Base-by-base conservation (phyloP, 2,797 vertebrate species). In the Falco peregrinus region DNA sequence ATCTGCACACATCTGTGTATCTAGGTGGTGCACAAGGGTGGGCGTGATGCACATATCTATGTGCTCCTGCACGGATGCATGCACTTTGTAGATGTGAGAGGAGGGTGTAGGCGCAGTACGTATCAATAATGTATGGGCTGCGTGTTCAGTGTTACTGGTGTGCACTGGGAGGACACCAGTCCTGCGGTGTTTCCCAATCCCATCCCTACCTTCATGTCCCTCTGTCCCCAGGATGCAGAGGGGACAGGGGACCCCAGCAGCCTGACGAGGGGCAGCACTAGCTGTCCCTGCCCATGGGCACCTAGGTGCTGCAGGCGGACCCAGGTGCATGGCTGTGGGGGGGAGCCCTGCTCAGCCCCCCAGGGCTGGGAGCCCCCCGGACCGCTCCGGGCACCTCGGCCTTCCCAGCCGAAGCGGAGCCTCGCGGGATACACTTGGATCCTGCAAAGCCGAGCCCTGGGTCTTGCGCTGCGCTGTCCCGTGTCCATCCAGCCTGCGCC, bases 61-160 rank as follows among this genome's bases (percentile, higher is more conserved):
- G 17, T 7, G 31, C 37, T 59, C 21, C 5, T 19, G 63, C 41
- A 2, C 0, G 18, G 47, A 20, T 35, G 2, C 15, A 6, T 1
- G 21, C 16, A 1, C 29, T 61, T 5, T 17, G 0, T 15, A 6
- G 51, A 45, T 84, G 11, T 8, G 2, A 11, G 1, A 6, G 28
- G 28, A 7, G 24, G 22, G 9, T 16, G 43, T 9, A 5, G 70
- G 50, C 47, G 11, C 45, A 0, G 39, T 1, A 0, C 10, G 71
- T 31, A 4, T 20, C n/a, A 0, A 0, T 68, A 1, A 22, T 2
- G 15, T 1, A 0, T 15, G 37, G 12, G 13, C 18, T 73, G 50
- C 33, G 0, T 12, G 84, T 26, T 51, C 31, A 3, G 43, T 3
- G 11, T 39, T 70, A n/a, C 74, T 83, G 86, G 56, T 35, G 41